Base-by-base conservation (phyloP, 2,113 vertebrate species). In the Manacus vitellinus region DNA sequence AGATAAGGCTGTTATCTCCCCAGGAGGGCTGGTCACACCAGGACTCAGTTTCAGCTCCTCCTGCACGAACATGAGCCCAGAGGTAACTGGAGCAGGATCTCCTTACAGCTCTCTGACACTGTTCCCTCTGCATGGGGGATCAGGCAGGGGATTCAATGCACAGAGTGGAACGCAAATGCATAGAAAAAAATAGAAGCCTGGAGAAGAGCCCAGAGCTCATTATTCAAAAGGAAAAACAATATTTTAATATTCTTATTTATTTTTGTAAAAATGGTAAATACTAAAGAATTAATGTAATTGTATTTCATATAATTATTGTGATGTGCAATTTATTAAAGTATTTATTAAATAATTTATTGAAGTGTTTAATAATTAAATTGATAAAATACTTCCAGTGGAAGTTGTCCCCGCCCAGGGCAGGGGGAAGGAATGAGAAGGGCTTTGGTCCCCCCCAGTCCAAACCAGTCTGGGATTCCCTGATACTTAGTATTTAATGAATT, bases 251-350 rank as follows among this genome's bases (percentile, higher is more conserved):
- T 56, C 9, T 27, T 41, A 20, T 8, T 37, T 59, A 21, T 12
- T 76, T 28, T 12, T 56, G 9, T 16, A 10, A 35, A 28, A 31
- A 25, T 23, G n/a, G 30, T 31, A 30, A 56, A 25, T 72, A 25
- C 31, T 63, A 68, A 43, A 43, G 44, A 56, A 13, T 43, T 3
- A 16, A 39, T 31, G 18, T 68, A 37, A 22, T 23, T 8, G 0
- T 23, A 10, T 85, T 56, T 55, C 4, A 3, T 80, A 2, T 15
- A 18, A 30, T 62, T 41, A 5, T 47, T 61, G 10, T 23, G 41
- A 70, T 18, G 63, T 62, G 35, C 7, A 33, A 23, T 18, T 27
- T 31, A 55, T 13, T n/a, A 2, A 13, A 0, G 0, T 47, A 28
- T 49, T 49, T 62, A 18, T 76, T 54, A 35, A 47, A 22, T 68